Base-by-base conservation (phyloP, 2,797 vertebrate species). In the Sebastes steindachneri region DNA sequence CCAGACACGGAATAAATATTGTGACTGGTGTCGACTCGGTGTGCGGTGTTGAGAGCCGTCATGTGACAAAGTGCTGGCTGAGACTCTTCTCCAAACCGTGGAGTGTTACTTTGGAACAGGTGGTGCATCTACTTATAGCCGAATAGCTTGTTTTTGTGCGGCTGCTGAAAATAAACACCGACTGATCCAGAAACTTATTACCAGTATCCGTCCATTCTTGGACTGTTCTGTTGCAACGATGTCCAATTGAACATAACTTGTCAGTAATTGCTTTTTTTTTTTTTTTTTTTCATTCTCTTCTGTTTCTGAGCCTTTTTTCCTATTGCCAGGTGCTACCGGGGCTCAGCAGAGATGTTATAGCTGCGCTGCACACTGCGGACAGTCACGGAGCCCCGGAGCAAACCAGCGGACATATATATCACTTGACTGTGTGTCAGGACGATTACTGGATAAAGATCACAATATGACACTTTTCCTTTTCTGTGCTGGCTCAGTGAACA, bases 391-490 rank as follows among this genome's bases (percentile, higher is more conserved):
- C 96, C 96, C 95, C 86, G 55, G 89, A 96, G 97, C 96, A 94
- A 94, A 95, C 92, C 63, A 73, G 94, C 88, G 85, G 93, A 93
- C 93, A 95, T 96, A 97, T 98, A 96, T 95, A 97, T 98, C 97
- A 97, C 94, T 94, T 96, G 96, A 94, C 95, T 92, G 94, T 91
- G 92, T 93, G 97, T 97, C 97, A 97, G 96, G 96, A 96, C 96
- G 97, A 98, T 97, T 96, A 97, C 96, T 97, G 97, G 97, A 98
- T 98, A 98, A 97, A 97, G 97, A 98, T 98, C 97, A 96, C 97
- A 97, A 97, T 98, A 98, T 98, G 97, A 98, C 97, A 97, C 96
- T 94, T 98, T 97, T 97, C 97, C 97, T 97, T 97, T 97, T 94
- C 94, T 95, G 93, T 96, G 96, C 96, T 95, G 93, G 92, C 94